Conservation (phyloP, 2,888 invertebrate genomes). For the Folsomia candida region DNA sequence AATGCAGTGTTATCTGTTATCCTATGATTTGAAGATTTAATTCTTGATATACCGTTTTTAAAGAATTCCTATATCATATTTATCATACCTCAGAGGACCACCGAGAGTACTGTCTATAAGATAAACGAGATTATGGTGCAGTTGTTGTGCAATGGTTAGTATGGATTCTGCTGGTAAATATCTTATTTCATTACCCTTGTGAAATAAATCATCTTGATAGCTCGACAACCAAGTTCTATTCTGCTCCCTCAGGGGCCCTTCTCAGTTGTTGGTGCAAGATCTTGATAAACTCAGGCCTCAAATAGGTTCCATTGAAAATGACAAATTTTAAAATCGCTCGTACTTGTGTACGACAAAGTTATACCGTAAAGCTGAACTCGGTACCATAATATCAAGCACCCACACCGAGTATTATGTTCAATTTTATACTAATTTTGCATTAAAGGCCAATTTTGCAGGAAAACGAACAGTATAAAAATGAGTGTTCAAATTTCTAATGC, state of each 20-base stretch:
- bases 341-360: too few species aligned
- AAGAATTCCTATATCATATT: constrained; percentile 5
- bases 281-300: background rate
- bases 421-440: too few species aligned
- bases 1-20: background rate
- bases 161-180: background rate
- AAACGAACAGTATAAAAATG: too few species aligned
- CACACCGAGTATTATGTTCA: too few species aligned
- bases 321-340: too few species aligned
- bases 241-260: constrained; percentile 11
- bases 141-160: too few species aligned
- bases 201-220: constrained; percentile 14
- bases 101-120: background rate
- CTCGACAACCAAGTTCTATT: background rate
- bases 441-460: too few species aligned
- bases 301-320: too few species aligned
- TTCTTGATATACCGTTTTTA: too few species aligned
- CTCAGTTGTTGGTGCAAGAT: background rate
- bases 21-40: background rate
- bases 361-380: too few species aligned
- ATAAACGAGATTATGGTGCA: constrained; percentile 1
- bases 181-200: constrained; percentile 13
- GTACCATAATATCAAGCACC: too few species aligned
- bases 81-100: background rate
- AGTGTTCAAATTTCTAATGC: too few species aligned